phyloP scores from a whole-genome alignment of 2,113 vertebrate genomes.

The Triplophysa tibetana region DNA sequence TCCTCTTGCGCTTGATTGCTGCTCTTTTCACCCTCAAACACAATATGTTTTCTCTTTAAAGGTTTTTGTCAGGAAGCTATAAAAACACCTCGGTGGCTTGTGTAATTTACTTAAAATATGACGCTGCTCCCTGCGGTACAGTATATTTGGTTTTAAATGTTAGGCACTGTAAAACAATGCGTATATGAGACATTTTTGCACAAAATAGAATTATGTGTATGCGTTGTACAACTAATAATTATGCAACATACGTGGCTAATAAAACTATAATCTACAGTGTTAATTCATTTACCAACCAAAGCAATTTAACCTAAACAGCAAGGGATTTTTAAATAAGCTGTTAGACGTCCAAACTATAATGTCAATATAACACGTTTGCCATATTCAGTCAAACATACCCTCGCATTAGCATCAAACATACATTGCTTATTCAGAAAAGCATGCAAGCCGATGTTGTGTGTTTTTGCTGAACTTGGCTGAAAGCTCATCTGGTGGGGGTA shows the following conservation, averaged over 20 bases:
- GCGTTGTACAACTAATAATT: background rate
- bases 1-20: slow-evolving; percentile 70
- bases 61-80: slow-evolving; percentile 70
- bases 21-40: slow-evolving; percentile 64
- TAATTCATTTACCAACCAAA: too few species aligned
- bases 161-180: background rate
- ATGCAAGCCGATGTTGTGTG: slow-evolving; percentile 20
- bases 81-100: slow-evolving; percentile 68
- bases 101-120: slow-evolving; percentile 28
- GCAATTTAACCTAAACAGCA: background rate
- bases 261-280: background rate
- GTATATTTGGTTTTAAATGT: background rate
- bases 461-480: slow-evolving; percentile 40
- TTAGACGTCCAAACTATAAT: background rate
- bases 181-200: background rate
- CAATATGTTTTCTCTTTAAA: slow-evolving; percentile 67
- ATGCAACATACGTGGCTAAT: background rate
- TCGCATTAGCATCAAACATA: background rate
- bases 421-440: slow-evolving; percentile 15
- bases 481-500: background rate
- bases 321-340: background rate
- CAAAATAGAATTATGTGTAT: background rate
- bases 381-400: slow-evolving; percentile 15
- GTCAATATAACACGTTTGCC: background rate
- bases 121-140: slow-evolving; percentile 19